Conservation (phyloP, 2,797 vertebrate genomes). For the Meriones psammophilus region DNA sequence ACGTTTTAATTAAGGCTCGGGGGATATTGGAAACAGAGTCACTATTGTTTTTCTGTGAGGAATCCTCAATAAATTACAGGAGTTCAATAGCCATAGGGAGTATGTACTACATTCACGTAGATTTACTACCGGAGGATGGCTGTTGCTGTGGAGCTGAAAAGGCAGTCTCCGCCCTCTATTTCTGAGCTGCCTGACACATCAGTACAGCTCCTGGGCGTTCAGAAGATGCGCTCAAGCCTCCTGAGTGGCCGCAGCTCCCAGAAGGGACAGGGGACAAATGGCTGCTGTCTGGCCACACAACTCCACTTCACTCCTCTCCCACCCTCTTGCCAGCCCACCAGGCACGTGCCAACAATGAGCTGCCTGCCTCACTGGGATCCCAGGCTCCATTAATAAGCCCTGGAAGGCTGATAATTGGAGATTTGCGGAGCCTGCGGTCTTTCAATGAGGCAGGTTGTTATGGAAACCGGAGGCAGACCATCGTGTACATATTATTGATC, state of each 20-base stretch:
- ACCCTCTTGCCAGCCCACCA: conserved; percentile 80
- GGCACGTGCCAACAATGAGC: conserved; percentile 87
- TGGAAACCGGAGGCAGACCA: conserved; percentile 88
- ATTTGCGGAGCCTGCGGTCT: conserved; percentile 86
- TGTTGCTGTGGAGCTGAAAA: not conserved
- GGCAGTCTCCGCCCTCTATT: not conserved
- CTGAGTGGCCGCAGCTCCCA: conserved; percentile 56
- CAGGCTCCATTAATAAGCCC: conserved; percentile 87
- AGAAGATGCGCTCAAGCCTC: not conserved
- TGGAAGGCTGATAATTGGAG: conserved; percentile 88
- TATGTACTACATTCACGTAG: conserved; percentile 26
- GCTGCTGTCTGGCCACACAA: conserved; percentile 78
- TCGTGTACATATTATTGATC: conserved; percentile 87
- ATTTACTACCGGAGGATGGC: conserved; percentile 59
- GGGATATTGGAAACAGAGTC: conserved; percentile 64
- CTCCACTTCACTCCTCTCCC: not conserved
- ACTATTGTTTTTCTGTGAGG: conserved; percentile 63
- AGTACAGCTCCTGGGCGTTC: not conserved
- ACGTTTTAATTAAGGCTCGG: conserved; percentile 74
- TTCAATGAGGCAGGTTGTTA: conserved; percentile 87
- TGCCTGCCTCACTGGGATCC: conserved; percentile 82
- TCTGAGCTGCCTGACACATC: not conserved
- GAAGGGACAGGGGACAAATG: conserved; percentile 82
- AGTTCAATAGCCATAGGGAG: conserved; percentile 45
- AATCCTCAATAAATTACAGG: conserved; percentile 60